Conservation (phyloP, 1,140 invertebrate genomes). For the Halictus rubicundus region DNA sequence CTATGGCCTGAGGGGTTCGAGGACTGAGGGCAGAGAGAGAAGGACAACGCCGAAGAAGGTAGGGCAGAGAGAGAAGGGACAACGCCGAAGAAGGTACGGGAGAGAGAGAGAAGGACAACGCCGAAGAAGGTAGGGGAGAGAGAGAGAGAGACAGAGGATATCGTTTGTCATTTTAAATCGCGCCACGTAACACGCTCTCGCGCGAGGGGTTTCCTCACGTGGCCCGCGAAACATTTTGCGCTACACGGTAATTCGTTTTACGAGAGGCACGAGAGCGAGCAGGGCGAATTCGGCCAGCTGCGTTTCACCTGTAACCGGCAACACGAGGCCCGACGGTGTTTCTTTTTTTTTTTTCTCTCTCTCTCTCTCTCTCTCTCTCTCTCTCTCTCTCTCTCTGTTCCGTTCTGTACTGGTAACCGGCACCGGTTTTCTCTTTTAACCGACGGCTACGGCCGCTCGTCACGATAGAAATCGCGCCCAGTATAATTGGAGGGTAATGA, state of each 20-base stretch:
- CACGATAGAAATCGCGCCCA: conserved; percentile 12
- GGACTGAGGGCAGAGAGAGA: no score
- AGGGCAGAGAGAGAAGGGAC: background rate
- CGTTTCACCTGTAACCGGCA: no score
- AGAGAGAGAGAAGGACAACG: no score
- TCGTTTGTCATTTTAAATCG: conserved; percentile 2
- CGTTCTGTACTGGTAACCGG: conserved; percentile 33
- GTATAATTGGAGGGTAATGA: background rate
- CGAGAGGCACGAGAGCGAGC: background rate
- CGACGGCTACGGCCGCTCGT: conserved; percentile 5
- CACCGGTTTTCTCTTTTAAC: conserved; percentile 39
- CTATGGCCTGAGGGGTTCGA: no score
- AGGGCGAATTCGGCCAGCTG: background rate
- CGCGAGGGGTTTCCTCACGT: background rate
- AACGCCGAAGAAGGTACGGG: no score
- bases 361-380: no score
- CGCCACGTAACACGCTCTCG: background rate
- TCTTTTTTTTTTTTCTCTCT: background rate
- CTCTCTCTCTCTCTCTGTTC: no score
- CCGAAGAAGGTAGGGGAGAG: background rate
- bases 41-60: no score
- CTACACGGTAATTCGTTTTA: background rate
- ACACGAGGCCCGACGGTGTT: background rate
- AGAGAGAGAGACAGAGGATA: no score
- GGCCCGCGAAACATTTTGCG: background rate